Percentiles rank a stretch among this genome's conserved stretches.
phyloP scores from a whole-genome alignment of 2,113 vertebrate genomes.

The Tricholaema leucomelas region DNA sequence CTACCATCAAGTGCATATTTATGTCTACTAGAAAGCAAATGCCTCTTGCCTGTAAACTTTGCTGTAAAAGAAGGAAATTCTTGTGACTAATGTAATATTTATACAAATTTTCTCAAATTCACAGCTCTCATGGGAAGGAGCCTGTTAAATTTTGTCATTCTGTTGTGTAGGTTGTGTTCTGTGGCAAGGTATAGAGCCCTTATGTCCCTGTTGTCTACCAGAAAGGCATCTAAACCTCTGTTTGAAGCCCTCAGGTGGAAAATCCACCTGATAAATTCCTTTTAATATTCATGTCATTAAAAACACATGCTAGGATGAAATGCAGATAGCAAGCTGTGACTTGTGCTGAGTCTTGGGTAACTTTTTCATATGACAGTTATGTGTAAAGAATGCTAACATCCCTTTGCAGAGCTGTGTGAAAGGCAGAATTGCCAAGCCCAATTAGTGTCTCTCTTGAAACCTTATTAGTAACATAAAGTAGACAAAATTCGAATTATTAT shows the following conservation, averaged over 20 bases:
- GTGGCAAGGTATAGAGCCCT: neutral
- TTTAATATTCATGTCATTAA: neutral
- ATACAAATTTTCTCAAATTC: neutral
- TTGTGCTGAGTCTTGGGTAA: neutral
- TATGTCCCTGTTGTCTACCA: neutral
- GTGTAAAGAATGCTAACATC: neutral
- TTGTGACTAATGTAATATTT: rapidly evolving
- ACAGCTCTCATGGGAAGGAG: neutral
- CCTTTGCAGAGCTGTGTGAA: constrained; percentile 3
- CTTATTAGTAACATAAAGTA: constrained; percentile 39
- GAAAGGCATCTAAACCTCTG: neutral
- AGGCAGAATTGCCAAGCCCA: neutral
- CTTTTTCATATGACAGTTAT: neutral
- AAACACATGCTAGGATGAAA: neutral
- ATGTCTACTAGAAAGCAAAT: neutral
- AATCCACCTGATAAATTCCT: neutral
- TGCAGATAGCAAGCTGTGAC: neutral
- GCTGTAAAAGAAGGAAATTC: neutral
- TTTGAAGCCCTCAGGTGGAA: neutral
- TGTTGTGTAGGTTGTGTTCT: neutral
- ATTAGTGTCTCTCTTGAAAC: constrained; percentile 30
- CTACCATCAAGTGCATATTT: neutral
- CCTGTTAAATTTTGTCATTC: neutral
- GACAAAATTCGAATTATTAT: constrained; percentile 13
- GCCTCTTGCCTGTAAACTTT: neutral